These are phyloP conservation scores for Diarsia rubi DNA, from an alignment of 2,888 invertebrate genomes.

Conservation along the genomic window DNA sequence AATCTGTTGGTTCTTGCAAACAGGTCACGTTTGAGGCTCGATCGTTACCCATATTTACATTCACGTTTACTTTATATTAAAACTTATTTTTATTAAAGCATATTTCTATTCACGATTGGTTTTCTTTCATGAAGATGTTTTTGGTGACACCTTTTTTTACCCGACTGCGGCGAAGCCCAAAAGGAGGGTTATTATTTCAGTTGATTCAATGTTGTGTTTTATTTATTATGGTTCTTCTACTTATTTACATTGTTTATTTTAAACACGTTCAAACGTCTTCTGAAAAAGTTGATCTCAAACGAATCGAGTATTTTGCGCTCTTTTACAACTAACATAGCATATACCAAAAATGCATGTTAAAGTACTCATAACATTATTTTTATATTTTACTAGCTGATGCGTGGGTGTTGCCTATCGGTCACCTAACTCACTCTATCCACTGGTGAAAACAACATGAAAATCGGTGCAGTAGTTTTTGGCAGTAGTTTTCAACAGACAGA, in stretches of 20 bases:
- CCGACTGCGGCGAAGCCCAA: no score
- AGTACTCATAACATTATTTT: no score
- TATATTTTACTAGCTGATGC: no score
- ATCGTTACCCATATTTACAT: slow-evolving; percentile 65
- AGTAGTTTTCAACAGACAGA: no score
- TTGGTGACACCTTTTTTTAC: slow-evolving; percentile 38
- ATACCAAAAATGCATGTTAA: no score
- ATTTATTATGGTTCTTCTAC: not conserved
- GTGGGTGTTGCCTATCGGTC: no score
- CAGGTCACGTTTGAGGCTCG: slow-evolving; percentile 59
- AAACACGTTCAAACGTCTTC: not conserved
- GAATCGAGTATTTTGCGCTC: not conserved
- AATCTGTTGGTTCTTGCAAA: slow-evolving; percentile 60
- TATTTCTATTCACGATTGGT: slow-evolving; percentile 61
- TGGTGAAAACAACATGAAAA: no score
- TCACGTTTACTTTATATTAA: slow-evolving; percentile 66
- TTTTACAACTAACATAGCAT: not conserved
- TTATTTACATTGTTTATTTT: not conserved
- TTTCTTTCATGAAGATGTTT: slow-evolving; percentile 48
- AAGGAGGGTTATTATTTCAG: no score
- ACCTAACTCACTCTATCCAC: no score
- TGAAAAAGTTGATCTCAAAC: not conserved
- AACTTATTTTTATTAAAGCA: slow-evolving; percentile 67
- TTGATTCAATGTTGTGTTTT: not conserved
- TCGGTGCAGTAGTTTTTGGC: no score